Evolutionary conservation across 2,113 vertebrate genomes (phyloP).

Genomic region (Falcunculus frontatus): DNA sequence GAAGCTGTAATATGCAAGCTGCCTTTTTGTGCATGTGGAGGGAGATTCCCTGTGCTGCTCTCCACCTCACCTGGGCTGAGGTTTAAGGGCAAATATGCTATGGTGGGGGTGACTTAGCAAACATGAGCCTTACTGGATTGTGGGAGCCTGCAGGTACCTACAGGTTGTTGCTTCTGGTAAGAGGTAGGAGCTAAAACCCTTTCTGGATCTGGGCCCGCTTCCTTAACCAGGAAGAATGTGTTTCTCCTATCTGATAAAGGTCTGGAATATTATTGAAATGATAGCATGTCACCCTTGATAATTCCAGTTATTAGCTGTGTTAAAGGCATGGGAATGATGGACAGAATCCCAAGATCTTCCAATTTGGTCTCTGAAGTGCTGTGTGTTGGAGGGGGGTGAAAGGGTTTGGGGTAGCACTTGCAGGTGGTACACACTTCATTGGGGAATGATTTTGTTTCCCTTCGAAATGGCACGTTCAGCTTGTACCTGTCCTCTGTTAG

Average conservation of each 20-base stretch:
- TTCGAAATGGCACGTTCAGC: neutral
- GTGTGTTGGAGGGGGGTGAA: neutral
- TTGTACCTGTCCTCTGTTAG: neutral
- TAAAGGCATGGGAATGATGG: neutral
- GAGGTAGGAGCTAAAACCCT: neutral
- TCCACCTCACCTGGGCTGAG: neutral
- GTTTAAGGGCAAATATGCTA: neutral
- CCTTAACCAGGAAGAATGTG: neutral
- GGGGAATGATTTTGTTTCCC: neutral
- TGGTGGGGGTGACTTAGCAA: accelerated
- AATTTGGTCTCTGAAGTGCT: neutral
- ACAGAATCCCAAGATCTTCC: neutral
- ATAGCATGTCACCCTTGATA: neutral
- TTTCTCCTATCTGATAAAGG: neutral
- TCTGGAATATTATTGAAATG: neutral
- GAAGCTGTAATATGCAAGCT: neutral
- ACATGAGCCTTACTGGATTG: neutral
- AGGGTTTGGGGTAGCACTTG: neutral
- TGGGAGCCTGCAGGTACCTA: neutral
- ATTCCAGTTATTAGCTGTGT: neutral
- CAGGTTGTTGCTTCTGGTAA: neutral
- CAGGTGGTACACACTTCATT: neutral
- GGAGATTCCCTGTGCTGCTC: neutral
- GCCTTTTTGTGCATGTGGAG: neutral
- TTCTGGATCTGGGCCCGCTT: neutral